phyloP scores from a whole-genome alignment of 2,797 vertebrate genomes.

The Channa striata region DNA sequence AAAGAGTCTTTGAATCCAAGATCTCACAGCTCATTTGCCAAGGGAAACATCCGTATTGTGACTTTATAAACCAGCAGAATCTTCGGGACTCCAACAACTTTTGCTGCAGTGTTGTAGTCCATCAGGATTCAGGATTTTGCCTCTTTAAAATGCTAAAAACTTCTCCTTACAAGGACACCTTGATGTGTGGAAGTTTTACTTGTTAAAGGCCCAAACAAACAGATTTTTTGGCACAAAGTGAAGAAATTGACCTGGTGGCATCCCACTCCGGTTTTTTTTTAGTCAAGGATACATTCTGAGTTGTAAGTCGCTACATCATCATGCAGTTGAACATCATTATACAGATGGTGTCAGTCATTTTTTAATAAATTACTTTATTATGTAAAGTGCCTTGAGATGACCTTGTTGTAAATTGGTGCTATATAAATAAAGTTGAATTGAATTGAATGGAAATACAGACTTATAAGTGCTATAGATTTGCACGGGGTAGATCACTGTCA shows the following conservation, averaged over 20 bases:
- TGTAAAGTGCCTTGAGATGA: too few species aligned
- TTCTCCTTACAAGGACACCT: constrained; percentile 37
- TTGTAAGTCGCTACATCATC: too few species aligned
- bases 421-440: too few species aligned
- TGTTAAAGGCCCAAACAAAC: not conserved
- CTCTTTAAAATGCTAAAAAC: constrained; percentile 34
- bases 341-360: too few species aligned
- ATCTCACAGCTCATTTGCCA: constrained; percentile 26
- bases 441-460: too few species aligned
- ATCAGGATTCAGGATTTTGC: constrained; percentile 44
- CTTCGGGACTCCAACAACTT: constrained; percentile 16
- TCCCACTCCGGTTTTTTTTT: too few species aligned
- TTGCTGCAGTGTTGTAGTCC: constrained; percentile 34
- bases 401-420: too few species aligned
- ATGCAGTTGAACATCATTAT: too few species aligned
- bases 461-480: too few species aligned
- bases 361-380: too few species aligned
- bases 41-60: constrained; percentile 42
- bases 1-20: constrained; percentile 34
- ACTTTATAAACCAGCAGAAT: constrained; percentile 39
- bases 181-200: constrained; percentile 11
- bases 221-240: not conserved
- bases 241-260: not conserved
- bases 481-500: too few species aligned
- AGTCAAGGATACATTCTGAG: too few species aligned